Percentiles rank a stretch among this genome's conserved stretches.
phyloP scores from a whole-genome alignment of 1,140 invertebrate genomes.

The Cherax destructor region DNA sequence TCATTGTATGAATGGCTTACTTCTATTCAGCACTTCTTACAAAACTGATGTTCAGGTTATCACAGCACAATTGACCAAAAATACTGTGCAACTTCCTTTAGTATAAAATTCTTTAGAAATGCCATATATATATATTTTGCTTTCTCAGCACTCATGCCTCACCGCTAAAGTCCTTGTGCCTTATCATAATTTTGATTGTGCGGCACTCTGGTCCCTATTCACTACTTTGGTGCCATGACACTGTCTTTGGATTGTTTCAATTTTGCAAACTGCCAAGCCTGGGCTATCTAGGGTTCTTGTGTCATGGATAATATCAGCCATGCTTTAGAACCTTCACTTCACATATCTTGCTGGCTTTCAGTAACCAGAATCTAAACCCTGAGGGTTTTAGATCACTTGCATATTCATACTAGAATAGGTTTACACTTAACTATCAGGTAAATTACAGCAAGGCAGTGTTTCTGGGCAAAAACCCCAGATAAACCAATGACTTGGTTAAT shows the following conservation, averaged over 20 bases:
- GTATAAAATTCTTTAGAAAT: conserved; percentile 63
- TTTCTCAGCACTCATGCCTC: conserved; percentile 46
- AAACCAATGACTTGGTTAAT: conserved; percentile 32
- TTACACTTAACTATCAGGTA: conserved; percentile 9
- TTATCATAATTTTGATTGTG: conserved; percentile 69
- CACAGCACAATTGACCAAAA: conserved; percentile 68
- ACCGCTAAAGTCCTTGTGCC: conserved; percentile 59
- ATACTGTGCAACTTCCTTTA: conserved; percentile 63
- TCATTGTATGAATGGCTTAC: conserved; percentile 63
- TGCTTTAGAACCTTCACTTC: conserved; percentile 4
- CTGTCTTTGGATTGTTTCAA: conserved; percentile 59
- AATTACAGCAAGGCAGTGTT: conserved; percentile 45
- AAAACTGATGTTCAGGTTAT: conserved; percentile 69
- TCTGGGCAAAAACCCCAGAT: conserved; percentile 53
- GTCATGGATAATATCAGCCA: conserved; percentile 29
- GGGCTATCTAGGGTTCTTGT: conserved; percentile 56
- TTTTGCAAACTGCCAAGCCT: conserved; percentile 36
- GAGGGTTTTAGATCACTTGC: conserved; percentile 14
- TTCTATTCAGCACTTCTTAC: conserved; percentile 67
- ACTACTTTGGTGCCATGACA: conserved; percentile 61
- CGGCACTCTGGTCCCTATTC: conserved; percentile 63
- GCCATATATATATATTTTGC: conserved; percentile 33
- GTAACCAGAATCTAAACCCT: conserved; percentile 4
- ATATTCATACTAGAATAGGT: conserved; percentile 43
- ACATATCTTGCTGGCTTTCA: not conserved